These are phyloP conservation scores for Brachyhypopomus occidentalis DNA, from an alignment of 2,113 vertebrate genomes.

Conservation along the genomic window DNA sequence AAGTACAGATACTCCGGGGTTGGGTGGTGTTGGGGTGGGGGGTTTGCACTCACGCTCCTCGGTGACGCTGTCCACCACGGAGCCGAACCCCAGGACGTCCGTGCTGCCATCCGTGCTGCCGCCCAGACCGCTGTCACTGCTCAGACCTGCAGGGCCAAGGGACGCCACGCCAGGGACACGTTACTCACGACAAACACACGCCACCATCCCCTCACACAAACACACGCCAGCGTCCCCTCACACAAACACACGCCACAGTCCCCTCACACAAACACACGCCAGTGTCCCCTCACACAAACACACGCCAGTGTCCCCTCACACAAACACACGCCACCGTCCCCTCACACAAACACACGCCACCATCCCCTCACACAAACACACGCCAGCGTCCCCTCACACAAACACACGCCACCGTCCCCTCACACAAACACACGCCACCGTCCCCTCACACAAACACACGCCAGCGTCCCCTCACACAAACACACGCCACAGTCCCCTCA, in stretches of 20 bases:
- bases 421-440: conserved; percentile 24
- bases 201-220: conserved; percentile 11
- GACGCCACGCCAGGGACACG: conserved; percentile 71
- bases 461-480: conserved; percentile 65
- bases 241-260: conserved; percentile 22
- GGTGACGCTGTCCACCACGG: conserved; percentile 90
- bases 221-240: background rate
- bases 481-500: too few species aligned
- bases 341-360: too few species aligned
- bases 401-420: background rate
- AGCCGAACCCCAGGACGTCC: conserved; percentile 88
- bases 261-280: conserved; percentile 1
- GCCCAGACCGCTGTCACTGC: conserved; percentile 94
- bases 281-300: too few species aligned
- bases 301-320: background rate
- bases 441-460: conserved; percentile 62
- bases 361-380: conserved; percentile 52
- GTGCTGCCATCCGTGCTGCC: conserved; percentile 95
- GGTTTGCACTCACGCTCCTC: conserved; percentile 94
- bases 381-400: too few species aligned
- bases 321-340: conserved; percentile 17
- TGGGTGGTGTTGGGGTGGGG: background rate
- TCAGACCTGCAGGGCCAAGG: conserved; percentile 88
- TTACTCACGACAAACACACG: conserved; percentile 67
- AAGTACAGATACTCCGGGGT: too few species aligned